A percentile compares a stretch with the other conserved stretches of the same genome.
These are phyloP conservation scores for Ylistrum balloti DNA, from an alignment of 1,140 invertebrate species.

Conservation along the genomic window DNA sequence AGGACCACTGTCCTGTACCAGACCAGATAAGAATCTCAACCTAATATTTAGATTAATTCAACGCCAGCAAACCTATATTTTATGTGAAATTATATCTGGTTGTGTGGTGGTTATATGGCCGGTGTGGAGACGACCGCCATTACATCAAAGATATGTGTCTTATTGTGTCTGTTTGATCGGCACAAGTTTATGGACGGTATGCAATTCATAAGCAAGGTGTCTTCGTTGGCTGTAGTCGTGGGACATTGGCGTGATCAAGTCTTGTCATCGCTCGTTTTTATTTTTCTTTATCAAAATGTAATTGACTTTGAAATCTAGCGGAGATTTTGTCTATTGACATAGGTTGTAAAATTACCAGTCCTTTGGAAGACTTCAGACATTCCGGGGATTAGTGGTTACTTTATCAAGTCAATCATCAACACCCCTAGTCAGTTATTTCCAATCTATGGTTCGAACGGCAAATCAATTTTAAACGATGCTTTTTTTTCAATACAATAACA, in stretches of 20 bases:
- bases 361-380: constrained; percentile 6
- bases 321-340: constrained; percentile 35
- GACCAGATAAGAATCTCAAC: not conserved
- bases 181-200: not conserved
- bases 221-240: not conserved
- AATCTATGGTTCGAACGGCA: not conserved
- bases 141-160: not conserved
- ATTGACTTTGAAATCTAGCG: constrained; percentile 27
- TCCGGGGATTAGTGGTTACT: not conserved
- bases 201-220: constrained; percentile 33
- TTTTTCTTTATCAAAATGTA: constrained; percentile 29
- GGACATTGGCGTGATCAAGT: not conserved
- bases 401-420: not conserved
- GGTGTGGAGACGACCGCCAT: not conserved
- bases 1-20: constrained; percentile 14
- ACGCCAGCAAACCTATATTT: constrained; percentile 33
- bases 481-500: not conserved
- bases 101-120: constrained; percentile 17
- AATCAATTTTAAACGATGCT: not conserved
- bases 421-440: not conserved
- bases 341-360: constrained; percentile 10
- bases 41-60: constrained; percentile 34
- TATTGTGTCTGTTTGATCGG: not conserved
- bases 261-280: not conserved
- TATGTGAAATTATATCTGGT: constrained; percentile 40